Conservation (phyloP, 2,888 invertebrate genomes). For the Euplexia lucipara region DNA sequence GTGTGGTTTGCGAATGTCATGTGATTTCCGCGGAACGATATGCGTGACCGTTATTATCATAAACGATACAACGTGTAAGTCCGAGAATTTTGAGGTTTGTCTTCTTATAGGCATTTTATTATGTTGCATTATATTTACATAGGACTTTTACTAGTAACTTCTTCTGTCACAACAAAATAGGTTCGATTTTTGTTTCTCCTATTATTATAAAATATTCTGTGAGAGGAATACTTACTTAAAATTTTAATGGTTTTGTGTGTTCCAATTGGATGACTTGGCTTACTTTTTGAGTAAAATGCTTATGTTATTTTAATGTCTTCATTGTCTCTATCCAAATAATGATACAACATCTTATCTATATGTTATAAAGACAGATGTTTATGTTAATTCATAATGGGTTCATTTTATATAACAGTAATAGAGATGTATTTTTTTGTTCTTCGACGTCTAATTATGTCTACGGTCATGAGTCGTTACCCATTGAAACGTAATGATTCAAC, state of each 20-base stretch:
- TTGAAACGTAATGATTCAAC: conserved; percentile 14
- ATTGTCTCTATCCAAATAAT: conserved; percentile 38
- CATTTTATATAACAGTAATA: conserved; percentile 31
- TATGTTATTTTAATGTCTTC: conserved; percentile 46
- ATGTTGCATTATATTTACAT: not conserved
- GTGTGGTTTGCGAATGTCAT: conserved; percentile 59
- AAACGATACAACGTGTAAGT: conserved; percentile 33
- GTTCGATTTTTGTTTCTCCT: too few relatives aligned
- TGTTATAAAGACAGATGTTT: not conserved
- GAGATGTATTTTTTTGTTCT: conserved; percentile 14
- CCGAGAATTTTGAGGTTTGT: conserved; percentile 18
- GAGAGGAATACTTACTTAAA: too few relatives aligned
- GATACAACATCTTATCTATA: conserved; percentile 1
- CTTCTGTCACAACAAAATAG: too few relatives aligned
- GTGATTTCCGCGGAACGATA: conserved; percentile 49
- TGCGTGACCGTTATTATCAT: conserved; percentile 48
- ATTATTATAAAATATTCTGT: too few relatives aligned
- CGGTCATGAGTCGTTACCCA: conserved; percentile 12
- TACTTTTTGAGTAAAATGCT: conserved; percentile 1
- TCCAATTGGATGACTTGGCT: not conserved
- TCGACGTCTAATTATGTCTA: conserved; percentile 21
- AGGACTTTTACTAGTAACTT: too few relatives aligned
- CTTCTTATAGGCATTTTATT: conserved; percentile 6
- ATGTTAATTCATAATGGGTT: conserved; percentile 9
- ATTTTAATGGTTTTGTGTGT: too few relatives aligned